phyloP scores from a whole-genome alignment of 2,113 vertebrate species.

The Phaethornis superciliosus region DNA sequence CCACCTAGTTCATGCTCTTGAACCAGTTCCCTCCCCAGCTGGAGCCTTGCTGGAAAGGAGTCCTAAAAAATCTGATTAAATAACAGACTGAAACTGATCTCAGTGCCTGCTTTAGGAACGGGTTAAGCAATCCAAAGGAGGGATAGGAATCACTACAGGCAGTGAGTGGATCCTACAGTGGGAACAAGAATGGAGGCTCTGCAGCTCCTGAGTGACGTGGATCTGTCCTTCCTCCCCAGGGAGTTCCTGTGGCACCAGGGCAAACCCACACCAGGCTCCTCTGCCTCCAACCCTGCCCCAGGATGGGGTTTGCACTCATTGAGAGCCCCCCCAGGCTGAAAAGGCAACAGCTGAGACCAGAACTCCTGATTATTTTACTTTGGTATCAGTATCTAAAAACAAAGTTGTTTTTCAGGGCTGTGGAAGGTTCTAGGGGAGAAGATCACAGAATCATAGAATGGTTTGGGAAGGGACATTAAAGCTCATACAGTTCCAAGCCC shows the following conservation, averaged over 20 bases:
- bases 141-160: background rate
- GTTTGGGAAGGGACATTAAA: background rate
- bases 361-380: background rate
- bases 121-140: background rate
- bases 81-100: background rate
- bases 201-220: background rate
- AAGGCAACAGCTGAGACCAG: background rate
- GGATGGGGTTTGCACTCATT: accelerated
- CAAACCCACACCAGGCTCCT: accelerated
- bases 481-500: too few species aligned
- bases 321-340: background rate
- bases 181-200: background rate
- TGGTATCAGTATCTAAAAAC: background rate
- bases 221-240: background rate
- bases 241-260: background rate
- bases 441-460: too few species aligned
- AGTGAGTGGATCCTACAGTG: constrained; percentile 30
- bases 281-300: background rate
- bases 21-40: background rate
- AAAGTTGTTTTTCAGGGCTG: background rate
- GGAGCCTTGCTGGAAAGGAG: background rate
- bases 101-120: background rate
- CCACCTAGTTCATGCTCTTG: background rate
- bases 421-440: too few species aligned
- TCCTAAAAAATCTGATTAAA: background rate